These are phyloP conservation scores for Chlorops oryzae DNA, from an alignment of 1,140 invertebrate genomes.

Conservation along the genomic window DNA sequence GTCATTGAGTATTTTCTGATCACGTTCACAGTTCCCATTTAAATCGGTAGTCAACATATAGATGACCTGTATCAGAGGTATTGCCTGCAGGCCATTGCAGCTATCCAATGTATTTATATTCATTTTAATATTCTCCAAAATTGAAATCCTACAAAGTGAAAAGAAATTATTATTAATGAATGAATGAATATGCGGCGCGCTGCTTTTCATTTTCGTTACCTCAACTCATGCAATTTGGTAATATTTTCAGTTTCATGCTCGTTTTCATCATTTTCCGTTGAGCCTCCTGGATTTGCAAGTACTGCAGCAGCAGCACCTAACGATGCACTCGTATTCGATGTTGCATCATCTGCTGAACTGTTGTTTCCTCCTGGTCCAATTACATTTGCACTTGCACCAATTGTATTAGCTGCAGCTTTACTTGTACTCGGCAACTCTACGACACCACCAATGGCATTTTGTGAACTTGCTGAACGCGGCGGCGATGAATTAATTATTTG, in stretches of 20 bases:
- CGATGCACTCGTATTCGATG: neutral
- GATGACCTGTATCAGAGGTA: slow-evolving; percentile 86
- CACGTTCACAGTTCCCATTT: slow-evolving; percentile 74
- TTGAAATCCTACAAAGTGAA: slow-evolving; percentile 27
- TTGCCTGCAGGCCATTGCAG: slow-evolving; percentile 67
- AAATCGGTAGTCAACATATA: slow-evolving; percentile 87
- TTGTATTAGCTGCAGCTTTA: slow-evolving; percentile 2
- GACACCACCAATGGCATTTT: neutral
- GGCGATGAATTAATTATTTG: slow-evolving; percentile 46
- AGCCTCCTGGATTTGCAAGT: slow-evolving; percentile 23
- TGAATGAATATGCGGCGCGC: neutral
- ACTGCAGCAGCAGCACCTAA: slow-evolving; percentile 11
- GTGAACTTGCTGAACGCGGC: slow-evolving; percentile 21
- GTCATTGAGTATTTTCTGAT: slow-evolving; percentile 67
- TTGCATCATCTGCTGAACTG: neutral
- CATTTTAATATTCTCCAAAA: slow-evolving; percentile 42
- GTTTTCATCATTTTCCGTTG: slow-evolving; percentile 42
- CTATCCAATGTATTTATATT: slow-evolving; percentile 44
- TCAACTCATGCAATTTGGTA: slow-evolving; percentile 57
- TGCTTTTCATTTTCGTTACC: slow-evolving; percentile 45
- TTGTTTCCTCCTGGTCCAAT: neutral
- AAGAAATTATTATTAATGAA: neutral
- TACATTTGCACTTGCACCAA: neutral
- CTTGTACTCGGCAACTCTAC: neutral
- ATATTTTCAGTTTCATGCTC: slow-evolving; percentile 51